Base-by-base conservation (phyloP, 1,140 invertebrate genomes). In the Bombus fervidus region DNA sequence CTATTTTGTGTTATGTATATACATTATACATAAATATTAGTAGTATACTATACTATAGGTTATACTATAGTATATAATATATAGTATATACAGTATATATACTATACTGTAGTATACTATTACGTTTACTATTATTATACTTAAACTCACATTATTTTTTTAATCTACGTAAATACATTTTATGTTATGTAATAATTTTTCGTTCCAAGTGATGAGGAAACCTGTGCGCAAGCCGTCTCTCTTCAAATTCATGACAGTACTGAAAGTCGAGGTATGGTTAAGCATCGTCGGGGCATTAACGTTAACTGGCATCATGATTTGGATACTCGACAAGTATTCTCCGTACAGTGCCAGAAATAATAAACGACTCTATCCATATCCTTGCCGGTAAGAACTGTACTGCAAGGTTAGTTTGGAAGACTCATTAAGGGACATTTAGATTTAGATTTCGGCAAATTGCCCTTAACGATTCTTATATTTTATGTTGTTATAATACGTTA, bases 191-290 rank as follows among this genome's bases (percentile, higher is more conserved):
- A 34, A 12, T 41, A 18, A 41, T 59, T 75, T 28, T 71, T 88
- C 86, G 37, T 82, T 82, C 10, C n/a, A 93, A 98, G 98, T 98
- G 1, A 98, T 98, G 92, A 96, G 98, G 22, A 98, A 98, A 93
- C 97, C 98, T 2, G 96, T 98, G 3, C 95, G 97, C 0, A 97
- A 97, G 92, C 98, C 98, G 4, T 98, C 98, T 0, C 95, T 98
- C 0, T 99, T 99, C 94, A 98, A 98, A 95, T 99, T 98, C 94
- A 98, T 98, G 98, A 98, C 98, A 0, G 98, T 99, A 0, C 95
- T 99, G 1, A 96, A 97, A 47, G 93, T 97, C 0, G 98, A 99
- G 94, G 98, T 99, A 15, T 98, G 98, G 98, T 93, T 98, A 18
- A 98, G 98, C 91, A 98, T 98, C 83, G 96, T 98, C 31, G 98